Conservation (phyloP, 2,113 vertebrate genomes). For the Paralichthys olivaceus region DNA sequence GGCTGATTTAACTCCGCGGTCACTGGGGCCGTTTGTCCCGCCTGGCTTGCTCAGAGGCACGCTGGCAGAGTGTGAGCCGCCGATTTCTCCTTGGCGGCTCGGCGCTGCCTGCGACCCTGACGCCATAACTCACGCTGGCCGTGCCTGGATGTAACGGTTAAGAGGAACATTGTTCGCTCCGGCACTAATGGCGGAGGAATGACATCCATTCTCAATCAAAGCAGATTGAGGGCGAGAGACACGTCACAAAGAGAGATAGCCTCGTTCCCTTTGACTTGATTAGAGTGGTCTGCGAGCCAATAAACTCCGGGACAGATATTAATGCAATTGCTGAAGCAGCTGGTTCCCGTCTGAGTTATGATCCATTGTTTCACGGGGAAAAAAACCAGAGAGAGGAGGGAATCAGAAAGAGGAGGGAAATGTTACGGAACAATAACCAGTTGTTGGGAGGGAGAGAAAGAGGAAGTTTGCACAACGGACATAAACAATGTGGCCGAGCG, state of each 20-base stretch:
- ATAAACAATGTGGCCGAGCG: neutral
- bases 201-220: constrained; percentile 43
- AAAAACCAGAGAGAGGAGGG: neutral
- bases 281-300: constrained; percentile 41
- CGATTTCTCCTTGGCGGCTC: neutral
- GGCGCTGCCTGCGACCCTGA: constrained; percentile 18
- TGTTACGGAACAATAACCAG: constrained; percentile 42
- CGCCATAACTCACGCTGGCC: constrained; percentile 21
- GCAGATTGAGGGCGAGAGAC: constrained; percentile 29
- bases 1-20: constrained; percentile 47
- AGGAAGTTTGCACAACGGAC: constrained; percentile 60
- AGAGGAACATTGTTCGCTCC: constrained; percentile 34
- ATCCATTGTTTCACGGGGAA: constrained; percentile 65
- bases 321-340: constrained; percentile 70
- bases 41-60: constrained; percentile 58
- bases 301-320: constrained; percentile 69
- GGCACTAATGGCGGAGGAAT: constrained; percentile 42
- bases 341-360: constrained; percentile 68
- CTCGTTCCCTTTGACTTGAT: constrained; percentile 56
- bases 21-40: constrained; percentile 1
- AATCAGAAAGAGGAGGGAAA: constrained; percentile 25
- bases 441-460: constrained; percentile 49
- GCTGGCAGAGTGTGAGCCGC: constrained; percentile 19
- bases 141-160: constrained; percentile 14
- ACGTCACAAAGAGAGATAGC: constrained; percentile 27